Evolutionary conservation across 1,140 invertebrate species (phyloP).

Genomic region (Tribolium madens): DNA sequence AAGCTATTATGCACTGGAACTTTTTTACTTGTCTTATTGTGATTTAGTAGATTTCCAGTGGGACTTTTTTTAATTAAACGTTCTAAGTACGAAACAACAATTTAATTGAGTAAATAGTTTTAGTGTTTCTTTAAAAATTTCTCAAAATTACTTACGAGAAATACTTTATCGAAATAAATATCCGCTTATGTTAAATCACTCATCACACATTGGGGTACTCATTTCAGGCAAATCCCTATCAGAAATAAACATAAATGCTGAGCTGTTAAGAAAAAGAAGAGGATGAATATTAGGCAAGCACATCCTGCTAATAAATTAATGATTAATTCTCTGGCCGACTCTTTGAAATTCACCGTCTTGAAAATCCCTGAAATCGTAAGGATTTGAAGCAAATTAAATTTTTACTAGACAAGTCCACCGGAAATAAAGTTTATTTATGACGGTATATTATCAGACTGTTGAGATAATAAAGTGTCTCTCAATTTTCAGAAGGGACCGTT

Average conservation of each 20-base stretch:
- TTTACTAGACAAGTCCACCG: background rate
- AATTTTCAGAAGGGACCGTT: background rate
- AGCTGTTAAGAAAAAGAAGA: constrained; percentile 39
- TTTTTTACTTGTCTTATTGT: background rate
- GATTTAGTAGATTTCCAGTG: background rate
- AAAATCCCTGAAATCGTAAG: background rate
- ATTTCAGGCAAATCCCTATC: constrained; percentile 12
- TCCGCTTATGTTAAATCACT: background rate
- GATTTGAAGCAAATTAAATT: constrained; percentile 12
- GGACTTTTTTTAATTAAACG: background rate
- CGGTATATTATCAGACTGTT: background rate
- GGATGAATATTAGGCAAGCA: constrained; percentile 47
- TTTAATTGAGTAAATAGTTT: too few species aligned
- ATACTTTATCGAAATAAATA: too few species aligned
- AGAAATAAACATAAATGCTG: constrained; percentile 34
- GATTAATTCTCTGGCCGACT: constrained; percentile 40
- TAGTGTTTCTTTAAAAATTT: too few species aligned
- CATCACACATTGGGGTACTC: background rate
- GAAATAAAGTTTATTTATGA: background rate
- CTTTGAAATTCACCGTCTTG: background rate
- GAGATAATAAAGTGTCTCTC: background rate
- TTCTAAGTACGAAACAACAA: background rate
- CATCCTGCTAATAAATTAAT: constrained; percentile 47
- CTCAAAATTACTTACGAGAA: too few species aligned
- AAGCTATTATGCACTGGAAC: background rate